Evolutionary conservation across 2,888 invertebrate species (phyloP), one percentile per base, ranked within the genome.

Genomic region (Tenthredo mesomela): DNA sequence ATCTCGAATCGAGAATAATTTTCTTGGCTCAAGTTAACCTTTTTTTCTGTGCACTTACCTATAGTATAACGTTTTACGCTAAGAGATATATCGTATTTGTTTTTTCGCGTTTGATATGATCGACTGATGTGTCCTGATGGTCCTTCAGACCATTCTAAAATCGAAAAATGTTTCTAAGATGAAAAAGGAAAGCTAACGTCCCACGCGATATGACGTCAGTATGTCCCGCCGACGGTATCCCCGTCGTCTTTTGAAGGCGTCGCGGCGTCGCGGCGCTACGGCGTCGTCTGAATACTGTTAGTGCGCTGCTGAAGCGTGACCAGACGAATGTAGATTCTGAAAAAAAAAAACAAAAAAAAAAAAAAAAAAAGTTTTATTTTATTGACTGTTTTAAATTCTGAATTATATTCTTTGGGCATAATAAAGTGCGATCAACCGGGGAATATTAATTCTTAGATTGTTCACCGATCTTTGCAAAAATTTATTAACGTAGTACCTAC

Each of bases 201-300:
- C 10, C 10, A 29, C 25, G 18, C 12, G 47, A 29, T 29, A n/a
- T 33, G 77, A 77, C 77, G 77, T 77, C 77, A 18, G 47, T 40
- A 3, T 77, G 80, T 58, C 58, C 80, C 80, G 80, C 80, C 58
- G 80, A 40, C 21, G 80, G 80, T 61, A 80, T 80, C 58, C 78
- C 61, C 86, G 86, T 85, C 86, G 86, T 85, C 83, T 86, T 86
- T 85, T 86, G 33, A 21, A 29, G 82, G 82, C 82, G 82, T 83
- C 82, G 29, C 70, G 82, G 40, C 70, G 82, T 71, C 71, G 70
- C 70, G 82, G 71, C 82, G 43, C 50, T 67, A 67, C 71, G 67
- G 80, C 80, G 80, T 80, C 80, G 91, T 91, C 92, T 92, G 91
- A 91, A 92, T 91, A 91, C 85, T 88, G 89, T 89, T n/a, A 88